Evolutionary conservation across 2,797 vertebrate species (phyloP).

Genomic region (Galagoides demidoff): DNA sequence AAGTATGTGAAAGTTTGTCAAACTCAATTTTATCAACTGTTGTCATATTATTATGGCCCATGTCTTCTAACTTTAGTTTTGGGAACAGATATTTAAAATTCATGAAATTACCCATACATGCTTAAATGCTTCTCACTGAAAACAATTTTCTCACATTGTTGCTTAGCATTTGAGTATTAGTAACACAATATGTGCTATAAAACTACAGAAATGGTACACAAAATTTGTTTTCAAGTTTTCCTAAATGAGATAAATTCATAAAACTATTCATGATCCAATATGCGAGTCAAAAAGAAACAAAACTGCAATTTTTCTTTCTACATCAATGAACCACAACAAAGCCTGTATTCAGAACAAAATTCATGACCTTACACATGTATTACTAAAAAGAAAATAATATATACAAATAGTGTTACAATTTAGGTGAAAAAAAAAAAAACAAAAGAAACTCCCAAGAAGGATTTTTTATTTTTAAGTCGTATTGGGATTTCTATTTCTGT

Average conservation of each 20-base stretch:
- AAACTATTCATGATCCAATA: background rate
- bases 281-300: background rate
- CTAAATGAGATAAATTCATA: background rate
- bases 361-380: background rate
- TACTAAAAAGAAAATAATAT: background rate
- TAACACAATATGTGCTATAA: background rate
- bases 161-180: background rate
- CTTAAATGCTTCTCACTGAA: background rate
- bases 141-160: background rate
- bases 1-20: background rate
- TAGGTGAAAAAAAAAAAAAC: too few relatives aligned
- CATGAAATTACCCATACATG: background rate
- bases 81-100: background rate
- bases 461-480: constrained; percentile 21
- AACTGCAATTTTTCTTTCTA: background rate
- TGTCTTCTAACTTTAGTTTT: constrained; percentile 5
- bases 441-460: background rate
- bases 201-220: background rate
- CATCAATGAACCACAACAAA: background rate
- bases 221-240: background rate
- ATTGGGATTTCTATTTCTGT: background rate
- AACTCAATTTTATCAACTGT: background rate
- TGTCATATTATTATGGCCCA: background rate
- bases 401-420: background rate
- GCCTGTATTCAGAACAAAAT: background rate